Conservation (phyloP, 2,797 vertebrate species). For the Enteromius unitaeniatus region DNA sequence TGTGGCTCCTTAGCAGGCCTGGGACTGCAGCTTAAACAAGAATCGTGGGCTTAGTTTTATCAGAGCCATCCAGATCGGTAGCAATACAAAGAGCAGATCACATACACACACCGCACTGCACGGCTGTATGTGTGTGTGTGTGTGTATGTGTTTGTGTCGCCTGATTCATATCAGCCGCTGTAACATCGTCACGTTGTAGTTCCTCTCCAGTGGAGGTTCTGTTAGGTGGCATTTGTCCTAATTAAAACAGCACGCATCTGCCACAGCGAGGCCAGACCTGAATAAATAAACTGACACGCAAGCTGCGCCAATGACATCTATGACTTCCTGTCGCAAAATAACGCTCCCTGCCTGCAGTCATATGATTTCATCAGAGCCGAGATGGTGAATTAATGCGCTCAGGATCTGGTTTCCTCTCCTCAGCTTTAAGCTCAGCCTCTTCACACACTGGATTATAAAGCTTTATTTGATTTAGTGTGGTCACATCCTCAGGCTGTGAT, state of each 20-base stretch:
- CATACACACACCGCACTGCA: slow-evolving; percentile 21
- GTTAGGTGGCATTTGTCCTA: slow-evolving; percentile 31
- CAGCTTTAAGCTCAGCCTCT: slow-evolving; percentile 45
- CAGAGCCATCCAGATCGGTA: slow-evolving; percentile 40
- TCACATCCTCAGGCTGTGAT: slow-evolving; percentile 45
- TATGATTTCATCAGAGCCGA: slow-evolving; percentile 46
- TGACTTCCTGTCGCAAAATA: slow-evolving; percentile 41
- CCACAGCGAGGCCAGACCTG: slow-evolving; percentile 20
- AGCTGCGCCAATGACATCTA: slow-evolving; percentile 27
- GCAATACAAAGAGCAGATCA: slow-evolving; percentile 23
- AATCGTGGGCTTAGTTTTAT: slow-evolving; percentile 40
- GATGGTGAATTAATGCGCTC: slow-evolving; percentile 47
- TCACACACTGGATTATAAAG: slow-evolving; percentile 48
- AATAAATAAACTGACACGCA: slow-evolving; percentile 36
- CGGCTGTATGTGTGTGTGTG: too few species aligned
- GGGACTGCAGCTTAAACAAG: slow-evolving; percentile 33
- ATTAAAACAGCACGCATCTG: slow-evolving; percentile 41
- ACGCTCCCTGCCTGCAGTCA: slow-evolving; percentile 31
- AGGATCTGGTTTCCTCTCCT: slow-evolving; percentile 21
- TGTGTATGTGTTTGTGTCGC: not conserved
- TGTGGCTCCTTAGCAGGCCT: slow-evolving; percentile 30
- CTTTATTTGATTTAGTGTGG: slow-evolving; percentile 50
- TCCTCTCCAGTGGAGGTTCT: slow-evolving; percentile 17
- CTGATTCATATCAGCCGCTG: slow-evolving; percentile 12
- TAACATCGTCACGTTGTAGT: slow-evolving; percentile 11